Evolutionary conservation across 2,113 vertebrate genomes (phyloP).

Genomic region (Balaeniceps rex): DNA sequence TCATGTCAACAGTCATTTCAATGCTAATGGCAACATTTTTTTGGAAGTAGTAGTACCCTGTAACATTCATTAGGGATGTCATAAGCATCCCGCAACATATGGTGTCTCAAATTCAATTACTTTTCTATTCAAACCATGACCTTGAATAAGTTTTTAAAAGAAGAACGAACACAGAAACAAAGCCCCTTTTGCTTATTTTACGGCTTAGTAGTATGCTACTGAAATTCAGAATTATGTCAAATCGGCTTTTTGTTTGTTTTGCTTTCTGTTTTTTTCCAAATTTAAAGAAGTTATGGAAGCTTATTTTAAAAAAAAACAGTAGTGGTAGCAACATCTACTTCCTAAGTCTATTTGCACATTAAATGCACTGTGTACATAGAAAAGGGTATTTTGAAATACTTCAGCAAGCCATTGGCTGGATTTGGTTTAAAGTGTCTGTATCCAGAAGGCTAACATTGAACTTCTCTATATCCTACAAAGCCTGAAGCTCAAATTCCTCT

Average conservation of each 20-base stretch:
- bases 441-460: not conserved
- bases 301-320: not conserved
- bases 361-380: accelerated
- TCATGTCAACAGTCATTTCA: not conserved
- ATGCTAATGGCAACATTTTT: not conserved
- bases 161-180: not conserved
- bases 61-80: constrained; percentile 18
- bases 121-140: constrained; percentile 46
- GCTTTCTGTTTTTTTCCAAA: not conserved
- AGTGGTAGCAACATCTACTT: not conserved
- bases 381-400: not conserved
- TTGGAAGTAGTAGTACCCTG: not conserved
- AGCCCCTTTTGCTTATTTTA: not conserved
- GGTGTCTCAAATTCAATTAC: constrained; percentile 48
- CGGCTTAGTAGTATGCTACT: not conserved
- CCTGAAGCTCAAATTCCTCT: not conserved
- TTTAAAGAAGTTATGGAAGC: not conserved
- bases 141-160: constrained; percentile 11
- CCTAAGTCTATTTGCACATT: not conserved
- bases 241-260: not conserved
- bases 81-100: constrained; percentile 25
- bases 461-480: not conserved
- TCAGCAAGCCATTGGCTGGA: not conserved
- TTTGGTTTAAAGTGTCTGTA: not conserved
- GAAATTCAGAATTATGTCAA: not conserved